Percentiles rank a stretch among this genome's conserved stretches.
Evolutionary conservation across 1,140 invertebrate species (phyloP).

Genomic region (Cotesia typhae): DNA sequence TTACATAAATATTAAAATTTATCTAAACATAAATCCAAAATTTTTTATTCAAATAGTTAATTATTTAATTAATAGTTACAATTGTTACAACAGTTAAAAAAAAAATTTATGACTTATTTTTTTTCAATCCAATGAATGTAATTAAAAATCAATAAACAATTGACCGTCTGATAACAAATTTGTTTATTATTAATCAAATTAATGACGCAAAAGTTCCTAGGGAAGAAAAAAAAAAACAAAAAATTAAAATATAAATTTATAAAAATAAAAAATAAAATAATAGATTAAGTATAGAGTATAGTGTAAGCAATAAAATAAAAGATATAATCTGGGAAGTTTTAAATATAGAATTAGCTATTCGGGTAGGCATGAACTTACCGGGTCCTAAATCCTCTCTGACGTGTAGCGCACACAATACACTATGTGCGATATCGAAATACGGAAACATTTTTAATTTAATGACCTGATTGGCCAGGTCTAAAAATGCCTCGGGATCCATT

Average conservation of each 20-base stretch:
- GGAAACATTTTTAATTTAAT: conserved; percentile 99
- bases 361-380: conserved; percentile 70
- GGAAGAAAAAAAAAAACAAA: neutral
- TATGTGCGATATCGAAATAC: conserved; percentile 98
- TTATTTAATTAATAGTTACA: no score
- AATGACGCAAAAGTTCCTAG: neutral
- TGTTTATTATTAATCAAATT: no score
- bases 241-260: neutral
- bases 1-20: no score
- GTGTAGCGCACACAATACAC: conserved; percentile 87
- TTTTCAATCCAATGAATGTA: no score
- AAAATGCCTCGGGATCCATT: conserved; percentile 95
- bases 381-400: conserved; percentile 94
- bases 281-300: neutral
- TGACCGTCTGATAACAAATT: no score
- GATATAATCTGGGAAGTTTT: conserved; percentile 48
- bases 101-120: no score
- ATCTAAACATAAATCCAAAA: no score
- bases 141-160: no score
- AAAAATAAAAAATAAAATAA: neutral
- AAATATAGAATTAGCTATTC: conserved; percentile 59
- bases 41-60: no score
- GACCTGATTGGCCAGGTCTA: conserved; percentile 97
- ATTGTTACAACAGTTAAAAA: no score
- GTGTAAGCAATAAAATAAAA: conserved; percentile 30